Base-by-base conservation (phyloP, 1,140 invertebrate genomes). In the Drosophila arizonae region DNA sequence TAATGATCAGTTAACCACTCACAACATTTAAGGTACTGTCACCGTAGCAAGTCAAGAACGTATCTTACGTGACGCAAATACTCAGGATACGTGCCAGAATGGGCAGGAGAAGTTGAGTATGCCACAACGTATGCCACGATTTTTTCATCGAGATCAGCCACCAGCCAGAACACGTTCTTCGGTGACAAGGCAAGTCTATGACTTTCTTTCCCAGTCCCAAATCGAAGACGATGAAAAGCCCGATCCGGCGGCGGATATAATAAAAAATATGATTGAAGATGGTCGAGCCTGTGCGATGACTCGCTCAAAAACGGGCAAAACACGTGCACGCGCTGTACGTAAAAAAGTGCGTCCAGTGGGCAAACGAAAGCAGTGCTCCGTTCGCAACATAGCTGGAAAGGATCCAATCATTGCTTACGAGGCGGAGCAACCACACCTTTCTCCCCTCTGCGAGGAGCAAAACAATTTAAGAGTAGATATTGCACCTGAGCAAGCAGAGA, bases 141-240 rank as follows among this genome's bases (percentile, higher is more conserved):
- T 87, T 26, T 87, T 87, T 15, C 73, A 88, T 28, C 57, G 79
- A 39, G 69, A 88, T 24, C 69, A 74, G 24, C 52, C 57, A 2
- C 63, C 50, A 6, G 2, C 50, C 2, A 52, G 70, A 57, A 36
- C 63, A 6, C 71, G 78, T 36, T 85, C 85, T 0, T 76, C 85
- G 1, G 67, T 81, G 3, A 76, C 63, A 15, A 70, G 74, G 8
- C 76, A 85, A 33, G 76, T 91, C 3, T 91, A 88, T 30, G 90
- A 91, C 10, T 91, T 91, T 54, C 63, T 91, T 0, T 90, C 86
- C 1, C 76, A 88, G 36, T 90, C 90, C 0, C 73, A 90, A 61
- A 79, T 79, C 8, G 61, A 82, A 8, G 84, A 86, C 39, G 56
- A 54, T 1, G 54, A 67, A 11, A 30, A 33, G 3, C 58, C 54